A percentile compares a stretch with the other conserved stretches of the same genome.
Evolutionary conservation across 2,113 vertebrate species (phyloP).

Genomic region (Eulacestoma nigropectus): DNA sequence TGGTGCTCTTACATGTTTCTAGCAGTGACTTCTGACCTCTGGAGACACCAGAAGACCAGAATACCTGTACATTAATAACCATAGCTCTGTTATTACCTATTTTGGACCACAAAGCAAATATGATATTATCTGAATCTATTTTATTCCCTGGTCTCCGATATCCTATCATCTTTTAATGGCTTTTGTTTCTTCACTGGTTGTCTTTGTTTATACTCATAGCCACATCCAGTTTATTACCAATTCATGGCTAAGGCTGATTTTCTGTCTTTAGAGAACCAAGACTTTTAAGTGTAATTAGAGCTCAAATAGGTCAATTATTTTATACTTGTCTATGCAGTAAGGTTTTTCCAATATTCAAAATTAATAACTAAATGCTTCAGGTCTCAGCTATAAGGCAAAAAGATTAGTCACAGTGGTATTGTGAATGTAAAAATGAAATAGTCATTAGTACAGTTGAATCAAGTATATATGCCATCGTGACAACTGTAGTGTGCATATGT

Average conservation of each 20-base stretch:
- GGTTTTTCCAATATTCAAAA: neutral
- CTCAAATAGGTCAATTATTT: neutral
- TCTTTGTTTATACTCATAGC: neutral
- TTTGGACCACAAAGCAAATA: neutral
- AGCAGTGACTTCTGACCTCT: neutral
- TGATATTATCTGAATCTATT: neutral
- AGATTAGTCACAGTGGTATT: neutral
- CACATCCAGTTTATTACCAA: neutral
- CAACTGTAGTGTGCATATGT: neutral
- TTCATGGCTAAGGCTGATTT: neutral
- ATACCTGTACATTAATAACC: neutral
- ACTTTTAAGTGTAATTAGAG: neutral
- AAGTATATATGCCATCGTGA: neutral
- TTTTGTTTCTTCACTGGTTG: neutral
- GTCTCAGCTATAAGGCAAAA: neutral
- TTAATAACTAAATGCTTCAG: neutral
- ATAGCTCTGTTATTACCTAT: neutral
- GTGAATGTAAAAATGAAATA: constrained; percentile 1
- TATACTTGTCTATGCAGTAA: neutral
- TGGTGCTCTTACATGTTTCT: neutral
- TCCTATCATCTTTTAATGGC: neutral
- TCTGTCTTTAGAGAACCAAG: neutral
- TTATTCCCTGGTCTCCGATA: neutral
- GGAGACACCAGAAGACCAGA: neutral
- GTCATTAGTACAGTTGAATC: neutral